phyloP scores from a whole-genome alignment of 2,113 vertebrate genomes.

The Astur gentilis region DNA sequence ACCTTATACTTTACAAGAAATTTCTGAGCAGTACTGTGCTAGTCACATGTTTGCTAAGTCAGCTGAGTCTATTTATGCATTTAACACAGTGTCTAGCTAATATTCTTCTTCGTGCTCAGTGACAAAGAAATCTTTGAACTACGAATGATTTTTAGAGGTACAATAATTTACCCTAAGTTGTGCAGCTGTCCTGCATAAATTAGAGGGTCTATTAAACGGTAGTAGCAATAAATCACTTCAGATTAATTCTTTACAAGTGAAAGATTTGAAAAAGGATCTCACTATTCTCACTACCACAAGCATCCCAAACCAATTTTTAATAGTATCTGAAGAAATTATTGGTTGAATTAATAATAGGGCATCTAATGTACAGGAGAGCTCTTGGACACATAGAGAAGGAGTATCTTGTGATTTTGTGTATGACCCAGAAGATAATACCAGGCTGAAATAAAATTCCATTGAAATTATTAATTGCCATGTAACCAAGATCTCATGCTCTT shows the following conservation, averaged over 20 bases:
- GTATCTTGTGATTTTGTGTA: slow-evolving; percentile 6
- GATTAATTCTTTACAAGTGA: not conserved
- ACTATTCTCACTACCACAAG: not conserved
- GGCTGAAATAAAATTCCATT: slow-evolving; percentile 47
- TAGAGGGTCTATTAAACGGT: not conserved
- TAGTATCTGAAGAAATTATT: not conserved
- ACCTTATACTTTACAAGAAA: slow-evolving; percentile 35
- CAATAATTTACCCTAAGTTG: not conserved
- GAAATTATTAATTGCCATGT: not conserved
- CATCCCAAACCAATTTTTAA: not conserved
- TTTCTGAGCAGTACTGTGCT: slow-evolving; percentile 10
- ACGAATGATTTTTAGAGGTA: not conserved
- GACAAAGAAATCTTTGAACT: not conserved
- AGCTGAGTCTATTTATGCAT: slow-evolving; percentile 38
- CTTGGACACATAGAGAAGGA: not conserved
- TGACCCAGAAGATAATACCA: not conserved
- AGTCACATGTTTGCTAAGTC: slow-evolving; percentile 39
- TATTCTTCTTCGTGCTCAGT: not conserved
- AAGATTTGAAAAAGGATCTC: not conserved
- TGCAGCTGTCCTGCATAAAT: not conserved
- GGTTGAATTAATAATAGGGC: not conserved
- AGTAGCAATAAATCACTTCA: not conserved
- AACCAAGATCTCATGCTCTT: not conserved
- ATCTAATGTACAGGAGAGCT: not conserved
- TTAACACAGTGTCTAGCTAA: not conserved